Conservation (phyloP, 2,113 vertebrate species). For the Rissa tridactyla region DNA sequence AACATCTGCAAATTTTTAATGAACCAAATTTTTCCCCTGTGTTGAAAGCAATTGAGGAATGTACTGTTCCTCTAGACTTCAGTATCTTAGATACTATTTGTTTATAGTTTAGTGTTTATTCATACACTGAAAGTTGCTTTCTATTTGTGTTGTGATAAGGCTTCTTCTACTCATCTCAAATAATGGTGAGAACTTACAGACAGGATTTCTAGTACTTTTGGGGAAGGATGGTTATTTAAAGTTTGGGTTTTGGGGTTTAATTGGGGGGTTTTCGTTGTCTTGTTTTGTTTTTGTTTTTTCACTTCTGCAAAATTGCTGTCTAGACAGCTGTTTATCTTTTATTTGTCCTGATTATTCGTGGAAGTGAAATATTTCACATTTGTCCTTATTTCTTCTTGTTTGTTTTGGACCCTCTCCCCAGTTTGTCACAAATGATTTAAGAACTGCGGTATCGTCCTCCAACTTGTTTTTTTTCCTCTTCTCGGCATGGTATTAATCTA, state of each 20-base stretch:
- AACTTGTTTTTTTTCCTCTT: background rate
- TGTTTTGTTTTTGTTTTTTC: background rate
- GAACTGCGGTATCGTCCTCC: background rate
- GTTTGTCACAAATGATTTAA: background rate
- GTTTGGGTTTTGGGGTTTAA: background rate
- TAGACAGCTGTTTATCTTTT: background rate
- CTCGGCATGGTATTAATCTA: background rate
- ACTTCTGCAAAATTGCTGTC: background rate
- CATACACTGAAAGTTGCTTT: background rate
- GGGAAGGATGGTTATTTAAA: background rate
- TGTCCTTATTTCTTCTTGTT: background rate
- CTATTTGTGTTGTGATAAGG: background rate
- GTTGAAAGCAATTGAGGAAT: background rate
- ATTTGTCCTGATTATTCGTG: background rate
- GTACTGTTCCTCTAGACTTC: background rate
- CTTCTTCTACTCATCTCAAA: background rate
- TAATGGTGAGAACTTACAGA: background rate
- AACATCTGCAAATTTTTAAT: background rate
- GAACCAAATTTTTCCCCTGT: fast-evolving
- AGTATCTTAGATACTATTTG: background rate
- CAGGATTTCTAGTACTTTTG: background rate
- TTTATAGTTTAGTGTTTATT: background rate
- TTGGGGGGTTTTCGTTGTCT: background rate
- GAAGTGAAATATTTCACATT: slow-evolving; percentile 10
- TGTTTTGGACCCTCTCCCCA: background rate